Evolutionary conservation across 2,113 vertebrate species (phyloP), one percentile per base, ranked within the genome.

Genomic region (Phocoena sinus): DNA sequence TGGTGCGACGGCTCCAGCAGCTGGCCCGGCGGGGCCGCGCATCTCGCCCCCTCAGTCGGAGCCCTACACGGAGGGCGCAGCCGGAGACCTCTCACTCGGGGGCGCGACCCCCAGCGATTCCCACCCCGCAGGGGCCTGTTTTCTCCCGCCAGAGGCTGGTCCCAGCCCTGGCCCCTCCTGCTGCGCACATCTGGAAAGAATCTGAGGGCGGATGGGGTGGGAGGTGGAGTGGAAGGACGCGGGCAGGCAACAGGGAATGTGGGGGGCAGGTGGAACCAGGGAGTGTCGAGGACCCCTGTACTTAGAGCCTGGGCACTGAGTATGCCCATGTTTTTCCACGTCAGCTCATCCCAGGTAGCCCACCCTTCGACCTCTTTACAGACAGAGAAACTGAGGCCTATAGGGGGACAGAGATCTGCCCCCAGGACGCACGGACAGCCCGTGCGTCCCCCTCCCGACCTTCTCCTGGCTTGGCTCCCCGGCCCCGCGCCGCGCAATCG

Each of bases 111-210:
- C 3, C 44, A 0, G 65, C 38, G 28, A 26, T 47, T 70, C 17
- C 11, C 44, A 33, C 63, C 58, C 1, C 21, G 65, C 73, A 21
- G 28, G 89, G 88, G 80, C 70, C 73, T 73, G 38, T 63, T 12
- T 53, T 25, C 53, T 47, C 60, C 1, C 26, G 38, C 44, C 58
- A 5, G 91, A 88, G 84, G 47, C 96, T 25, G 71, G 77, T 74
- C 81, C 76, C 92, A 26, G 87, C 67, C 82, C 12, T 14, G 53
- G 63, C 82, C 86, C 93, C 96, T 73, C 95, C 96, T 81, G 81
- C 85, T 5, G 73, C 38, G 58, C 97, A 95, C 98, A 97, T 98
- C 97, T 97, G 98, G 97, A 97, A 96, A 60, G 97, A 95, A 97
- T 97, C 96, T 79, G 91, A 14, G 84, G 25, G 93, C 62, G 89